Evolutionary conservation across 2,888 invertebrate species (phyloP), one percentile per base, ranked within the genome.

Genomic region (Dasypolia templi): DNA sequence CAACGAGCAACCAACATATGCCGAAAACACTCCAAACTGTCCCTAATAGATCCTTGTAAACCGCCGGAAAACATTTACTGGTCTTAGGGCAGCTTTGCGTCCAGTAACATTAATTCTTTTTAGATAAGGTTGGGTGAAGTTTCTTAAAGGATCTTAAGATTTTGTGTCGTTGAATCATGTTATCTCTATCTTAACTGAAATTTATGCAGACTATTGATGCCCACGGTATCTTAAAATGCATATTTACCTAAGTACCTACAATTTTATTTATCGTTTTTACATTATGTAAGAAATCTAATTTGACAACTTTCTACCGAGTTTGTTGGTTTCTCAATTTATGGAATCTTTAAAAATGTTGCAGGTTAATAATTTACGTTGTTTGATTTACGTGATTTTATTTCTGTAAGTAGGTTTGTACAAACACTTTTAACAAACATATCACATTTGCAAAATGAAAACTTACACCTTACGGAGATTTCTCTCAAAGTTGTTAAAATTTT

Each of bases 1-100:
- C 89, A 91, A 83, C 88, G 92, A 86, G 79, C 86, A 81, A 73
- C 82, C 75, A 86, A 75, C 82, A 75, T 79, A 85, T 85, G 82
- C 79, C 85, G 82, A 80, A 84, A 87, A 87, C 79, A 85, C 86
- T 84, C 79, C 77, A 68, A 68, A 82, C 73, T 72, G 71, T 69
- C 75, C 51, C 69, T 76, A 74, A 78, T 75, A 80, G 76, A 63
- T 77, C 72, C 78, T 75, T 81, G 63, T 66, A 63, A 72, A 82
- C 71, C 55, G 64, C 42, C 56, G 56, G 66, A 75, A 86, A 75
- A 81, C 67, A 79, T 87, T 85, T 70, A 49, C 65, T 71, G 83
- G 67, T 78, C 72, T 84, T 62, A 61, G 61, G 32, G 35, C n/a
- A 59, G 83, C 79, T 87, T 85, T 81, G 59, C 66, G 83, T 85